Base-by-base conservation (phyloP, 2,888 invertebrate species). In the Caenorhabditis sp. region DNA sequence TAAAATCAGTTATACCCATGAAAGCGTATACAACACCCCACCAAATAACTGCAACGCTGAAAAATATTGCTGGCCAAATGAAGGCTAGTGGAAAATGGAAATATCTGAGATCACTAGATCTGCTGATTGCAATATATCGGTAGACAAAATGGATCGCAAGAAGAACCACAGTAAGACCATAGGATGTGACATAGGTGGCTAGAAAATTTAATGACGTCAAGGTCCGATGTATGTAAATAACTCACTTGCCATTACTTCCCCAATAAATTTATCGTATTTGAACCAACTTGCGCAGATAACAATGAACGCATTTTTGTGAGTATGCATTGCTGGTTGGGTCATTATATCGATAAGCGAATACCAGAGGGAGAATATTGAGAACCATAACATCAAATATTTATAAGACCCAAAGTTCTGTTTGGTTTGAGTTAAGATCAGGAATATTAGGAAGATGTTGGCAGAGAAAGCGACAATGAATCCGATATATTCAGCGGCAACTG, bases 221-320 rank as follows among this genome's bases (percentile, higher is more conserved):
- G n/a, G n/a, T n/a, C n/a, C n/a, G n/a, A n/a, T n/a, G n/a, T 31
- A 31, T 31, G 10, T 10, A 43, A 43, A 7, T 2, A 10, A 10
- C 43, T 43, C 17, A 43, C 43, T 12, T 12, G 25, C 14, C 5
- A 43, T 43, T 2, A 43, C 14, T 14, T 5, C 8, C 17, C 14
- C 70, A 23, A 70, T 12, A 17, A 67, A 23, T 1, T 59, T 23
- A 27, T 70, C 66, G 21, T 70, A 70, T 36, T 66, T 66, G 56
- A 70, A 70, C 70, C 66, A 70, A 52, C 70, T 70, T 14, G 66
- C 66, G 62, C 65, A 62, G 23, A 70, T 62, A 0, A 70, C 70
- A 43, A 70, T 67, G 54, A 59, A 70, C 21, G 65, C 65, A 36
- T 66, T 67, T 23, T 59, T 58, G 50, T 70, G 66, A 25, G 66